A percentile compares a stretch with the other conserved stretches of the same genome.
Evolutionary conservation across 2,797 vertebrate species (phyloP).

Genomic region (Dermochelys coriacea): DNA sequence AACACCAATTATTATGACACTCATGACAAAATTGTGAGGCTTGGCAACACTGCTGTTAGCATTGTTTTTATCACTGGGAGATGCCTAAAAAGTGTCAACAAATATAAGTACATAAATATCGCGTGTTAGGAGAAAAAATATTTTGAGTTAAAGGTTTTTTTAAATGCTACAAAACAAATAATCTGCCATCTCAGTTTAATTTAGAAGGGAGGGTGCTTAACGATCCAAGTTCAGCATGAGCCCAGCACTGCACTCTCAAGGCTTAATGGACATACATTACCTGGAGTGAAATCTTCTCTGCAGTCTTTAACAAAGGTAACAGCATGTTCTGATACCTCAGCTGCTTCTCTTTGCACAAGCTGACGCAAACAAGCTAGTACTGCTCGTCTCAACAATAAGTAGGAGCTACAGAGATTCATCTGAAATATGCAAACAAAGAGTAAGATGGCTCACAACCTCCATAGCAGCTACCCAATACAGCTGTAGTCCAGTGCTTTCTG

Average conservation of each 20-base stretch:
- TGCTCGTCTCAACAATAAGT: slow-evolving; percentile 87
- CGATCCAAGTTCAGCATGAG: neutral
- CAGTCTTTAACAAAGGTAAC: slow-evolving; percentile 87
- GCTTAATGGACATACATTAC: slow-evolving; percentile 75
- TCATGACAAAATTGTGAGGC: neutral
- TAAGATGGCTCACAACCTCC: slow-evolving; percentile 41
- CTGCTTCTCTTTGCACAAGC: slow-evolving; percentile 91
- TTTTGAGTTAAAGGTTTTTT: neutral
- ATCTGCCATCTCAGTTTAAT: neutral
- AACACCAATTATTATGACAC: neutral
- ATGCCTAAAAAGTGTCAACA: neutral
- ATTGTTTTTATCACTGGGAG: neutral
- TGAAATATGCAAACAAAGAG: slow-evolving; percentile 77
- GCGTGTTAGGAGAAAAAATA: neutral
- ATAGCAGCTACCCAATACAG: neutral
- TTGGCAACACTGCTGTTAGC: neutral
- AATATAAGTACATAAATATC: neutral
- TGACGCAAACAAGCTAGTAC: slow-evolving; percentile 92
- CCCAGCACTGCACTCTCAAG: neutral
- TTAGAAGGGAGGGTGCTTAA: neutral
- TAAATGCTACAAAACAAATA: neutral
- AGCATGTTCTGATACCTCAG: slow-evolving; percentile 90
- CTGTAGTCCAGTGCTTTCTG: neutral
- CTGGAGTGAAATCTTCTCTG: slow-evolving; percentile 85
- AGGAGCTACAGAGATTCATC: slow-evolving; percentile 92